Evolutionary conservation across 2,797 vertebrate species (phyloP), one percentile per base, ranked within the genome.

Genomic region (Rousettus madagascariensis): DNA sequence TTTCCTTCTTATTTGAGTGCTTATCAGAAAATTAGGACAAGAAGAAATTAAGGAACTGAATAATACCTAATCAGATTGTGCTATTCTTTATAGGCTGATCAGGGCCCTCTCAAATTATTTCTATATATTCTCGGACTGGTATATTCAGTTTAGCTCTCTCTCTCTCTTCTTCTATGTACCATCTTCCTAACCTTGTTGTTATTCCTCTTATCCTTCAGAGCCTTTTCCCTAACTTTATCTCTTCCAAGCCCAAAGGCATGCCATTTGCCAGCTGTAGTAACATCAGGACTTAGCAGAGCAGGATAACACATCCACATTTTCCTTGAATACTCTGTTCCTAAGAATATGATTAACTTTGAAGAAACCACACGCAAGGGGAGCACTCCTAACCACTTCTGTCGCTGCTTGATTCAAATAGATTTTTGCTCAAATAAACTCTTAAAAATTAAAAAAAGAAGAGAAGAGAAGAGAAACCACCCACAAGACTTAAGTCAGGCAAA

Each of bases 341-440:
- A 97, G 96, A 97, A 97, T 96, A 95, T 86, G 79, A 96, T 82
- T 92, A 89, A 90, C 80, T 93, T 90, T 83, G 83, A 49, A 97
- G 91, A 95, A 95, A 46, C 74, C 80, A 93, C 77, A 96, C 68
- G 79, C 20, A 74, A 95, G 72, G 59, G 43, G 43, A 83, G 5
- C 20, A 6, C 43, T 66, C 61, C n/a, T 83, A 51, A 83, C 30
- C 22, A 15, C 41, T 65, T 83, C 80, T 83, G 20, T 65, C 3
- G 43, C 43, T 83, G 59, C 13, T 22, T 83, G 43, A 83, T 83
- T 49, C 49, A 43, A 83, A 65, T 65, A 65, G 61, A 51, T 26
- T 65, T 83, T 83, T 65, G 59, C 43, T 83, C 80, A 66, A 83
- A 65, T 26, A 51, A 66, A 36, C 12, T 83, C 51, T 77, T 77